Percentiles rank a stretch among this genome's conserved stretches.
These are phyloP conservation scores for Ictidomys tridecemlineatus DNA, from an alignment of 2,113 vertebrate species.

Conservation along the genomic window DNA sequence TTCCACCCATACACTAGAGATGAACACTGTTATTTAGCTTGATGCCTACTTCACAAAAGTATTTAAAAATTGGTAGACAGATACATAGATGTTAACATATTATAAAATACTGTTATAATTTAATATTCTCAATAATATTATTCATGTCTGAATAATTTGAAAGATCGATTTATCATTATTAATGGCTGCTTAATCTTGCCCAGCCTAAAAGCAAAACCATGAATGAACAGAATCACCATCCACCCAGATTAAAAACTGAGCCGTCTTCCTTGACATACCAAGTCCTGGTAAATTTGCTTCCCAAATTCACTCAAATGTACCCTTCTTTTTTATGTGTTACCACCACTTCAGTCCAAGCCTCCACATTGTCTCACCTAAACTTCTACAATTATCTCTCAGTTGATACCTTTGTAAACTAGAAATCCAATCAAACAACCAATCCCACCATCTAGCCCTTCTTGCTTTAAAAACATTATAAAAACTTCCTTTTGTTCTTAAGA, in stretches of 20 bases:
- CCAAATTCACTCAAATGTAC: neutral
- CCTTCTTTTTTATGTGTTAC: neutral
- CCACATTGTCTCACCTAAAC: neutral
- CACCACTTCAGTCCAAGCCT: conserved; percentile 1
- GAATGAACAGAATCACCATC: neutral
- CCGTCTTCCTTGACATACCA: neutral
- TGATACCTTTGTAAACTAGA: neutral
- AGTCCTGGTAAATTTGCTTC: neutral
- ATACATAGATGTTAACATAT: neutral
- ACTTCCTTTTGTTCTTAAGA: neutral
- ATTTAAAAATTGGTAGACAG: neutral
- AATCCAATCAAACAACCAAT: neutral
- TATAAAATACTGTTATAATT: neutral
- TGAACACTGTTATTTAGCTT: neutral
- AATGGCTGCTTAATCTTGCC: neutral
- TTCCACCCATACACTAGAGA: neutral
- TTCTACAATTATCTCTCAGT: neutral
- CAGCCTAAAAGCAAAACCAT: conserved; percentile 14
- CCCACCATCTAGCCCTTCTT: neutral
- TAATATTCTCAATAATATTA: neutral
- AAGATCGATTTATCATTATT: neutral
- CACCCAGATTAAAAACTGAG: neutral
- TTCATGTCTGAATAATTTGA: neutral
- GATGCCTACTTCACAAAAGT: conserved; percentile 8
- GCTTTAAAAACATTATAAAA: neutral